phyloP scores from a whole-genome alignment of 2,113 vertebrate species.

The Tichodroma muraria region DNA sequence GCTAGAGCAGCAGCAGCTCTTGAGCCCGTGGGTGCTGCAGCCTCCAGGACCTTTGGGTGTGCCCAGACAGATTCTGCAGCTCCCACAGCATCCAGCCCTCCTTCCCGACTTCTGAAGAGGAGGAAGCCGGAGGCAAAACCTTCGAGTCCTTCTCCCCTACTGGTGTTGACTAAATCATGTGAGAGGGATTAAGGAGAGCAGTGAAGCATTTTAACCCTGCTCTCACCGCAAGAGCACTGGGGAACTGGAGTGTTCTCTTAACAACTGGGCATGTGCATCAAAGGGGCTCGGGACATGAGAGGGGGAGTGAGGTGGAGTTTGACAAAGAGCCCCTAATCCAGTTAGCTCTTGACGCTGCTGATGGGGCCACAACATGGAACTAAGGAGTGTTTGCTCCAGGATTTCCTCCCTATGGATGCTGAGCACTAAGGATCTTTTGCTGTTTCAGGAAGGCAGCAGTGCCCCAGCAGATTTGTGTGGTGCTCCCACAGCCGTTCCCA shows the following conservation, averaged over 20 bases:
- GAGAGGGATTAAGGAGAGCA: conserved; percentile 12
- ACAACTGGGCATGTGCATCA: not conserved
- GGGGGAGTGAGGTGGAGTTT: not conserved
- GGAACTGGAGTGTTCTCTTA: not conserved
- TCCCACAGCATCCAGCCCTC: not conserved
- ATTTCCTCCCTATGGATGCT: not conserved
- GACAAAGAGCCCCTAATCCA: conserved; percentile 15
- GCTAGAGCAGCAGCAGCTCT: not conserved
- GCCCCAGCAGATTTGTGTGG: not conserved
- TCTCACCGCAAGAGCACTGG: not conserved
- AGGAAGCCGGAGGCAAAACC: not conserved
- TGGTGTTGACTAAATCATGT: not conserved
- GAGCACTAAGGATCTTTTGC: not conserved
- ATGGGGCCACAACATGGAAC: not conserved
- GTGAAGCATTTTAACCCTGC: conserved; percentile 8
- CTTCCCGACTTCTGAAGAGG: not conserved
- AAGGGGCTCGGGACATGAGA: not conserved
- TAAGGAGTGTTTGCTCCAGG: not conserved
- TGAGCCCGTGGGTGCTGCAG: not conserved
- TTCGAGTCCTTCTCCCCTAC: not conserved
- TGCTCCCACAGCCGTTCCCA: not conserved
- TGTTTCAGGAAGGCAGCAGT: not conserved
- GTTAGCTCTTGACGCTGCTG: not conserved
- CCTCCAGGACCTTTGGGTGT: not conserved
- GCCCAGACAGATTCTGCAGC: not conserved